Base-by-base conservation (phyloP, 1,140 invertebrate species). In the Anoplophora glabripennis region DNA sequence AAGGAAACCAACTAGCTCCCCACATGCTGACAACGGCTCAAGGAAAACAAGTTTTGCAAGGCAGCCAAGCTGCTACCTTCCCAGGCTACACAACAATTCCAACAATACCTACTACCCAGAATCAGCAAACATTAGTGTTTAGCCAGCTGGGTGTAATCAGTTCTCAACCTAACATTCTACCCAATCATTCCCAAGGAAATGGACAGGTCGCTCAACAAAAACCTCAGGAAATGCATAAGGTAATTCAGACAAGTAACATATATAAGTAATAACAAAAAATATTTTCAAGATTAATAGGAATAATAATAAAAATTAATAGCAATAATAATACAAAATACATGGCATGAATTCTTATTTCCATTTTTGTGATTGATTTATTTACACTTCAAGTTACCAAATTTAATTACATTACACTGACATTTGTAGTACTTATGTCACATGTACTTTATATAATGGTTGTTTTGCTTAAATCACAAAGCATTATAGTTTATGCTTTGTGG, bases 11-110 rank as follows among this genome's bases (percentile, higher is more conserved):
- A 67, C 72, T 90, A 4, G 83, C 83, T 1, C 87, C 87, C 0
- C 89, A 92, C 65, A 90, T 92, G 87, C 73, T 92, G 36, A 86
- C 88, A 1, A 82, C 88, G 0, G 80, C 84, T 42, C 86, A 80
- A 74, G 86, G 80, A 69, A 90, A 86, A 77, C 84, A 81, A 76
- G 84, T 83, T 63, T 74, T 87, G 2, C 80, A 83, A 70, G 76
- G 72, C 44, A 80, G 82, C 47, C 81, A 84, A 72, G 76, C 79
- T 57, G 81, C 79, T 46, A 76, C 86, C 67, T 84, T 87, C 78
- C 78, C 87, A 44, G 78, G 86, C 42, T 82, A 89, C 73, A 77
- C 86, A 63, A 86, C 88, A 3, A 89, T 90, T 46, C 87, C 89
- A 4, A 88, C 88, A 4, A 90, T 85, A 52, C 86, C 87, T 34